Conservation (phyloP, 2,113 vertebrate genomes). For the human region GRCh38 chr2:136352501-136353000, state of each 20-base stretch:
- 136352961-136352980: background rate
- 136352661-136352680: constrained; percentile 6
- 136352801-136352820: background rate
- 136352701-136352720: background rate
- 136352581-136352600: background rate
- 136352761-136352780: constrained; percentile 40
- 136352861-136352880: background rate
- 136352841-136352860: background rate
- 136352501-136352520: background rate
- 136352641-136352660: background rate
- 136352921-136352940: background rate
- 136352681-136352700: background rate
- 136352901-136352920: background rate
- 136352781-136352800: constrained; percentile 46
- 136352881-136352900: background rate
- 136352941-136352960: background rate
- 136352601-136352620: background rate
- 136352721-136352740: background rate
- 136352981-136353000: background rate
- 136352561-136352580: background rate
- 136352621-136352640: background rate
- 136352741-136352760: constrained; percentile 65
- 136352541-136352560: background rate
- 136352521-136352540: background rate
- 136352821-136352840: background rate